Conservation (phyloP, 2,888 invertebrate genomes). For the Ischnus inquisitorius region DNA sequence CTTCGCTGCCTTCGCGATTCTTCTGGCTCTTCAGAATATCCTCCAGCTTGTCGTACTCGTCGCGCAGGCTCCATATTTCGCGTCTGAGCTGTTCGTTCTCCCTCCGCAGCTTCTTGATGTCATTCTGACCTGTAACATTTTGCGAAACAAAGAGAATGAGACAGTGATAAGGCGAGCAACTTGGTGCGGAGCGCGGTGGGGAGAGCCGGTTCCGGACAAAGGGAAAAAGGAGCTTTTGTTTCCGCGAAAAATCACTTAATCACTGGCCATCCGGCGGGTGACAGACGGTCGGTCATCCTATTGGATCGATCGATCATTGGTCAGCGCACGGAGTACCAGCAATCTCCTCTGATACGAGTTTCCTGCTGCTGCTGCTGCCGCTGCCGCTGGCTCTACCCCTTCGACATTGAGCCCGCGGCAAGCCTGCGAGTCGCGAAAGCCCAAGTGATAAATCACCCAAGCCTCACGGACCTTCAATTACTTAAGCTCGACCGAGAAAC, state of each 20-base stretch:
- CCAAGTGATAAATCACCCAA: slow-evolving; percentile 79
- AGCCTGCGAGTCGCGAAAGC: slow-evolving; percentile 54
- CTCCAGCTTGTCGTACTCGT: slow-evolving; percentile 95
- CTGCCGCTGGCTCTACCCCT: slow-evolving; percentile 55
- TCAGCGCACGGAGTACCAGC: slow-evolving; percentile 71
- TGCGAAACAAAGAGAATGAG: slow-evolving; percentile 27
- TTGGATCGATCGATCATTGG: slow-evolving; percentile 80
- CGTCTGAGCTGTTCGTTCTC: slow-evolving; percentile 95
- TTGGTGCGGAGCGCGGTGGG: neutral
- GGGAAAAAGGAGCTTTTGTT: slow-evolving; percentile 63
- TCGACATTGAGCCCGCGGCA: slow-evolving; percentile 47
- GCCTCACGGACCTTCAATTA: slow-evolving; percentile 76
- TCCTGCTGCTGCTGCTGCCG: slow-evolving; percentile 32
- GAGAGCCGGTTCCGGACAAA: slow-evolving; percentile 25
- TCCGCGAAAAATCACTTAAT: slow-evolving; percentile 75
- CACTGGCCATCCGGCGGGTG: slow-evolving; percentile 70
- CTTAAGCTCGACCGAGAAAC: slow-evolving; percentile 70
- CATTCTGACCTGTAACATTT: slow-evolving; percentile 90
- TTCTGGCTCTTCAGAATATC: slow-evolving; percentile 89
- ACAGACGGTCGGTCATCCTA: slow-evolving; percentile 72
- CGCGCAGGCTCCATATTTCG: slow-evolving; percentile 94
- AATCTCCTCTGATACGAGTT: slow-evolving; percentile 53
- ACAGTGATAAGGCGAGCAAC: neutral
- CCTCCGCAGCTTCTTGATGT: slow-evolving; percentile 94
- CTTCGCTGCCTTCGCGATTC: slow-evolving; percentile 80